These are phyloP conservation scores for Melanostigma gelatinosum DNA, from an alignment of 2,113 vertebrate genomes.

Conservation along the genomic window DNA sequence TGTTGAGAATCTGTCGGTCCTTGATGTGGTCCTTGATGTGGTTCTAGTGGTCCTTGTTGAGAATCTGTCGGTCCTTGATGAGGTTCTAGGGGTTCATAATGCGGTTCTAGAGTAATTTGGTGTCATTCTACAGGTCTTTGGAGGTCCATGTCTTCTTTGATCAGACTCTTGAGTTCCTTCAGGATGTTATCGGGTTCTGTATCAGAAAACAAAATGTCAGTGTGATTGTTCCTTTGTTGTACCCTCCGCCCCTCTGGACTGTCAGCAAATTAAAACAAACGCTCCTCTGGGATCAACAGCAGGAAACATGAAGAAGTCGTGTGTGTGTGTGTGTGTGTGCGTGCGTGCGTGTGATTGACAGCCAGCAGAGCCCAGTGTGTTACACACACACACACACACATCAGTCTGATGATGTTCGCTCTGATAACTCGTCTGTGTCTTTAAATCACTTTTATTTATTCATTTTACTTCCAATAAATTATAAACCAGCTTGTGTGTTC, in stretches of 20 bases:
- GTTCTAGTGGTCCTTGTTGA: neutral
- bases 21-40: neutral
- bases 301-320: slow-evolving; percentile 13
- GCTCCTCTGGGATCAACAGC: slow-evolving; percentile 12
- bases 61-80: neutral
- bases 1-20: neutral
- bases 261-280: slow-evolving; percentile 33
- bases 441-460: slow-evolving; percentile 74
- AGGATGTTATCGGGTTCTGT: neutral
- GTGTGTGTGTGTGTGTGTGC: no score
- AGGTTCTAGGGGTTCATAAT: neutral
- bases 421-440: slow-evolving; percentile 60
- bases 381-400: slow-evolving; percentile 13
- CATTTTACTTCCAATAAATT: slow-evolving; percentile 72
- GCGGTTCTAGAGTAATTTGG: neutral
- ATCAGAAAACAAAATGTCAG: neutral
- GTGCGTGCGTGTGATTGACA: slow-evolving; percentile 13
- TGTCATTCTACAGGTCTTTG: neutral
- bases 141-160: neutral
- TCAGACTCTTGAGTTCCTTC: neutral
- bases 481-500: slow-evolving; percentile 63
- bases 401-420: slow-evolving; percentile 45
- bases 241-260: slow-evolving; percentile 34
- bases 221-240: slow-evolving; percentile 2
- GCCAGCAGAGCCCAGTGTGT: neutral